Evolutionary conservation across 2,888 invertebrate species (phyloP).

Genomic region (Leptopilina myrica): DNA sequence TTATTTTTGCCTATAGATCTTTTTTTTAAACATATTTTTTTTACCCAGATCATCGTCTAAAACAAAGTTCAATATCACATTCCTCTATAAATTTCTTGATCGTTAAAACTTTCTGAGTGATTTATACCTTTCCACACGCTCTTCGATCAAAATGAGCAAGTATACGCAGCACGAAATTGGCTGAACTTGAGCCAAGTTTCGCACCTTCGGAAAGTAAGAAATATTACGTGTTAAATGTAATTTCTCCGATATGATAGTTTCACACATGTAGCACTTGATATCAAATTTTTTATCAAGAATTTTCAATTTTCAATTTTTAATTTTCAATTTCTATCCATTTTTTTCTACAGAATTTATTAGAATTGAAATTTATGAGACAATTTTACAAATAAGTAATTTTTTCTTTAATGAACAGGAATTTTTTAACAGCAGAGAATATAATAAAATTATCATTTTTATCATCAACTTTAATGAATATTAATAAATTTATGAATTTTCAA

Average conservation of each 20-base stretch:
- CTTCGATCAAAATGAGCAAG: not conserved
- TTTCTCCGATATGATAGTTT: not conserved
- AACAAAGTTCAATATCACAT: conserved; percentile 14
- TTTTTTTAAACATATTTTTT: not conserved
- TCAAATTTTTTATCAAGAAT: not conserved
- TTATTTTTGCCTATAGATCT: conserved; percentile 8
- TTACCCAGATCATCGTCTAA: not conserved
- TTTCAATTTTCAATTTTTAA: too few relatives aligned
- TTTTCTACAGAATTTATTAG: too few relatives aligned
- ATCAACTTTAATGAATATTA: too few relatives aligned
- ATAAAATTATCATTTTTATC: too few relatives aligned
- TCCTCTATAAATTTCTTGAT: conserved; percentile 18
- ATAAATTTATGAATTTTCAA: too few relatives aligned
- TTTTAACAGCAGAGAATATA: too few relatives aligned
- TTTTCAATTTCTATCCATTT: too few relatives aligned
- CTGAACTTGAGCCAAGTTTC: not conserved
- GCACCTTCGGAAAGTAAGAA: not conserved
- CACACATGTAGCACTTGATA: not conserved
- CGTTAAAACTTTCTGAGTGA: conserved; percentile 3
- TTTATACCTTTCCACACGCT: not conserved
- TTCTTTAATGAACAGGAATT: too few relatives aligned
- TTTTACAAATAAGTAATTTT: too few relatives aligned
- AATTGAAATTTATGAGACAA: too few relatives aligned
- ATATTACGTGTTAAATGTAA: not conserved
- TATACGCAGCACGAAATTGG: not conserved